Evolutionary conservation across 2,797 vertebrate genomes (phyloP), one percentile per base, ranked within the genome.

Genomic region (Jordanella pulchra): DNA sequence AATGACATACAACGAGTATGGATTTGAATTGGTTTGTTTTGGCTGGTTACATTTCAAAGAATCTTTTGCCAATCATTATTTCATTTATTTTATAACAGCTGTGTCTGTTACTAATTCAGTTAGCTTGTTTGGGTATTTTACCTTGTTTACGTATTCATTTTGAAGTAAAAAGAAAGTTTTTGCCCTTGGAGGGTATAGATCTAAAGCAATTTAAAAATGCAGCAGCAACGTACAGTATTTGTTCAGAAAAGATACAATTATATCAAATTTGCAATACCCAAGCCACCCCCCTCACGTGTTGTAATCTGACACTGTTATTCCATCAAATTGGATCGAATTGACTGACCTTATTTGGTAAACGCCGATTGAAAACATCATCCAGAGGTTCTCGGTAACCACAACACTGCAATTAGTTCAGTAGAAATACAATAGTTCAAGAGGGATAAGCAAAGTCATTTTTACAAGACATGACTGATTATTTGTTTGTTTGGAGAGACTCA

Each of bases 401-500:
- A 15, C 23, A 3, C 23, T 30, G 47, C 30, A 21, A 39, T 60
- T 7, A 51, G 25, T 60, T 21, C 56, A 23, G 35, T 9, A 60
- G 15, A 42, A 27, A 48, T 32, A 32, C 35, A 56, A 47, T 30
- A 72, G 56, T 30, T 58, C 25, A 44, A 32, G n/a, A 42, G 4
- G 47, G 25, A 54, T 35, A 11, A 53, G 64, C 12, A 53, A 56
- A 72, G 48, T 42, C 18, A 7, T 23, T n/a, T 50, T 72, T 9
- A 5, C 25, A 64, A 7, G 27, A 47, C 11, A 55, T 56, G 32
- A 69, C 70, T 27, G 27, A 58, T 39, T 17, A 30, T 25, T 56
- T 6, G 48, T 66, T 74, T 75, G 53, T 56, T 73, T 75, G 55
- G 55, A 13, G 42, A 66, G 74, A 48, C 32, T 23, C 44, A 67